Evolutionary conservation across 2,888 invertebrate genomes (phyloP).

Genomic region (Deroplatys truncata): DNA sequence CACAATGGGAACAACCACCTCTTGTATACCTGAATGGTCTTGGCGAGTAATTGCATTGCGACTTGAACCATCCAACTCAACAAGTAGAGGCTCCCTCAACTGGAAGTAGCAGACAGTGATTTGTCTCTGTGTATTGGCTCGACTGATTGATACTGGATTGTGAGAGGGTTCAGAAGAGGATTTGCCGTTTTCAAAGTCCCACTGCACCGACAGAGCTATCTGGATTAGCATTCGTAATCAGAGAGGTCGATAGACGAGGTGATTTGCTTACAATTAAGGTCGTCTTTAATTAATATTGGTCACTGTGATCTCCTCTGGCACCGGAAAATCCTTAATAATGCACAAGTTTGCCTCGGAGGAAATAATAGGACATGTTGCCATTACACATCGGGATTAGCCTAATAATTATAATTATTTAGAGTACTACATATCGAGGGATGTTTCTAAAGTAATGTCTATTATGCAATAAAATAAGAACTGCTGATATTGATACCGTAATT

Average conservation of each 20-base stretch:
- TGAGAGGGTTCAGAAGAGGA: background rate
- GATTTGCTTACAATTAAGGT: background rate
- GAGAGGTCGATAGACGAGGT: background rate
- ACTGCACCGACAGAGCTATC: background rate
- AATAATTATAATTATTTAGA: no score
- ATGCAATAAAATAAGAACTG: no score
- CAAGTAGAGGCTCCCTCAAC: background rate
- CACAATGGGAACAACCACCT: background rate
- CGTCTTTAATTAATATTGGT: background rate
- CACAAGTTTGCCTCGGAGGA: background rate
- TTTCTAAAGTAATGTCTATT: no score
- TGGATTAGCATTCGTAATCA: background rate
- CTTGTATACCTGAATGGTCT: background rate
- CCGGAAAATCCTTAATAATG: background rate
- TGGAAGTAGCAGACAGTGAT: background rate
- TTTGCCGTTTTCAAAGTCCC: background rate
- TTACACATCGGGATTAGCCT: no score
- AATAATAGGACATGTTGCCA: background rate
- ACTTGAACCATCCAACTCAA: background rate
- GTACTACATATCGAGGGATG: no score
- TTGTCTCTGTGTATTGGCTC: background rate
- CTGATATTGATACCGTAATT: no score
- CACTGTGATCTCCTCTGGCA: background rate
- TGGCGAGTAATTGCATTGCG: background rate
- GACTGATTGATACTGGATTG: background rate